Evolutionary conservation across 2,113 vertebrate genomes (phyloP).

Genomic region (Sebastes schlegelii): DNA sequence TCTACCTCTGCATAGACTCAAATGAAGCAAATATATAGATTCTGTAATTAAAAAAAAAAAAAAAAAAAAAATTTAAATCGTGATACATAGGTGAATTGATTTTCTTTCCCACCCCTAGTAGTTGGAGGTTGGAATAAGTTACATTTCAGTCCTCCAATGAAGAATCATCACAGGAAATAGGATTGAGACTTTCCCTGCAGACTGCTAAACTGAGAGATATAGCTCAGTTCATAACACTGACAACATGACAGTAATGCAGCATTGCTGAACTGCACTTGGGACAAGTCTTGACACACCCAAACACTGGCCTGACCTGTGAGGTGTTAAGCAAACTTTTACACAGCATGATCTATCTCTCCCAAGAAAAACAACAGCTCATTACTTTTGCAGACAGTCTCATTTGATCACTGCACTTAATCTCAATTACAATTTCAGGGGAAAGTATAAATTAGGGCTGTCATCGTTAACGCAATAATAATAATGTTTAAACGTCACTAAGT

Average conservation of each 20-base stretch:
- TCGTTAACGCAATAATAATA: too few relatives aligned
- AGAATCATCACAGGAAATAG: neutral
- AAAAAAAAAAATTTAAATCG: too few relatives aligned
- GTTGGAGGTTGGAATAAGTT: neutral
- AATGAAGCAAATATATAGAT: too few relatives aligned
- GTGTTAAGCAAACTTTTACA: neutral
- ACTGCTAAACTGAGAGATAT: neutral
- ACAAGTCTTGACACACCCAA: slow-evolving; percentile 67
- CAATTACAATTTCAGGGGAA: neutral
- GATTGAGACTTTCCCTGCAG: neutral
- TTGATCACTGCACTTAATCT: neutral
- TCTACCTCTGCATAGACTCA: too few relatives aligned
- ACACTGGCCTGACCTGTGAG: neutral
- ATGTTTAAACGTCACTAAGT: too few relatives aligned
- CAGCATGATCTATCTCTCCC: neutral
- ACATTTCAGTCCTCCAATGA: slow-evolving; percentile 8
- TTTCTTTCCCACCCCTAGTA: too few relatives aligned
- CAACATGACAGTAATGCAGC: slow-evolving; percentile 1
- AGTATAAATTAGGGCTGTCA: neutral
- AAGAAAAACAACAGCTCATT: slow-evolving; percentile 1
- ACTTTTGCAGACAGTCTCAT: neutral
- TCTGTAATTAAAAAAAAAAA: too few relatives aligned
- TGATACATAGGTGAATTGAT: too few relatives aligned
- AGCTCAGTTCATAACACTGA: neutral
- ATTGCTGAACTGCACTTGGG: slow-evolving; percentile 18